Conservation (phyloP, 2,113 vertebrate species). For the Lagenorhynchus albirostris region DNA sequence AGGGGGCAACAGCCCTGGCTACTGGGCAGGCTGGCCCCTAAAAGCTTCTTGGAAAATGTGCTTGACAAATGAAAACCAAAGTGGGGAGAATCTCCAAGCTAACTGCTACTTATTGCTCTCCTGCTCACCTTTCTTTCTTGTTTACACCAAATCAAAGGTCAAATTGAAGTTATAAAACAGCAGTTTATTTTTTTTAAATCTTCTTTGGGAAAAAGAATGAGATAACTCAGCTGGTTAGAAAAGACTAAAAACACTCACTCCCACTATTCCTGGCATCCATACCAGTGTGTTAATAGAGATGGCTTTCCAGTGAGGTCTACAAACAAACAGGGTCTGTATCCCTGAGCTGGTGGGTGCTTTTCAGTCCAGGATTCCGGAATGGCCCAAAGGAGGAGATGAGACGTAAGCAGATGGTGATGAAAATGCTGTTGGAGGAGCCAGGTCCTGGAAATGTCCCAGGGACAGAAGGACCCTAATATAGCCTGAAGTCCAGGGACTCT, state of each 20-base stretch:
- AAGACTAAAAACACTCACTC: not conserved
- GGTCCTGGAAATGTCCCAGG: not conserved
- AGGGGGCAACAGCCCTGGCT: not conserved
- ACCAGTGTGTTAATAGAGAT: not conserved
- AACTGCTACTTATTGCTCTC: not conserved
- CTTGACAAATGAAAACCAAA: not conserved
- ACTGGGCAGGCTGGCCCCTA: not conserved
- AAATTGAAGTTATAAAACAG: constrained; percentile 3
- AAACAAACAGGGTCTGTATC: not conserved
- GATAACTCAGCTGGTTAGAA: not conserved
- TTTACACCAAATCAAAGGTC: constrained; percentile 26
- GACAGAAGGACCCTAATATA: not conserved
- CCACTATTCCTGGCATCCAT: not conserved
- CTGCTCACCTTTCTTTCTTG: not conserved
- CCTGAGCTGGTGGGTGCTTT: not conserved
- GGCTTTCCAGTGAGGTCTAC: not conserved
- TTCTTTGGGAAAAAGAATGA: not conserved
- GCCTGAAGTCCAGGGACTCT: not conserved
- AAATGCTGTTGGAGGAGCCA: not conserved
- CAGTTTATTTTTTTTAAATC: not conserved
- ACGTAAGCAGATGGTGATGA: not conserved
- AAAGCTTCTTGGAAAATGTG: not conserved
- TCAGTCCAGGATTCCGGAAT: not conserved
- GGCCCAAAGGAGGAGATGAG: not conserved
- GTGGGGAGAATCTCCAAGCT: not conserved